Evolutionary conservation across 2,797 vertebrate genomes (phyloP).

Genomic region (Etheostoma perlongum): DNA sequence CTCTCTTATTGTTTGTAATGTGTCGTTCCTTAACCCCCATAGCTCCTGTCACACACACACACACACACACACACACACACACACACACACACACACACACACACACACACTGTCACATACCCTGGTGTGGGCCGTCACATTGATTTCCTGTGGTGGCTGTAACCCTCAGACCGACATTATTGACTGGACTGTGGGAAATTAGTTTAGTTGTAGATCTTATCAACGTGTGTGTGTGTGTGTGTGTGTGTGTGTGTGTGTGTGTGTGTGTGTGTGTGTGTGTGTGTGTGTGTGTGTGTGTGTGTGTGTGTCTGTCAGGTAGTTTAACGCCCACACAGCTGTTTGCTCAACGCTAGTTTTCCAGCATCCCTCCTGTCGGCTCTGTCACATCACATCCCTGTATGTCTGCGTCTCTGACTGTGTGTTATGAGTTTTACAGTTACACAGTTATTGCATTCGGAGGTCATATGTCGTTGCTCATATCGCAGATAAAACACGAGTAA

Average conservation of each 20-base stretch:
- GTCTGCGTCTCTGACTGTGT: neutral
- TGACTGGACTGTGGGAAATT: constrained; percentile 48
- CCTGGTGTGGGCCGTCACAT: neutral
- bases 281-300: constrained; percentile 20
- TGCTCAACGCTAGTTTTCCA: constrained; percentile 10
- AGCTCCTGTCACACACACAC: neutral
- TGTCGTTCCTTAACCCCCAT: neutral
- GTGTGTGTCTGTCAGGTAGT: constrained; percentile 10
- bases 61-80: too few species aligned
- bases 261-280: constrained; percentile 20
- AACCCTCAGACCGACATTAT: constrained; percentile 45
- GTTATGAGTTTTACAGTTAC: constrained; percentile 20
- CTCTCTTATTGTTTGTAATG: neutral
- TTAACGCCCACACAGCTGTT: constrained; percentile 26
- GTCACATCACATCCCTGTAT: neutral
- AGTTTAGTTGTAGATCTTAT: constrained; percentile 52
- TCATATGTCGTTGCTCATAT: neutral
- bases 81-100: neutral
- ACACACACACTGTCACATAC: neutral
- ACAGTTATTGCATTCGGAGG: constrained; percentile 9
- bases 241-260: neutral
- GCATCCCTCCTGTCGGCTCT: constrained; percentile 2
- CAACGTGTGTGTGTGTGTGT: constrained; percentile 15
- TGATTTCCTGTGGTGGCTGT: constrained; percentile 54
- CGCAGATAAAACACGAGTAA: neutral